Conservation (phyloP, 2,797 vertebrate species). For the Cynopterus sphinx region DNA sequence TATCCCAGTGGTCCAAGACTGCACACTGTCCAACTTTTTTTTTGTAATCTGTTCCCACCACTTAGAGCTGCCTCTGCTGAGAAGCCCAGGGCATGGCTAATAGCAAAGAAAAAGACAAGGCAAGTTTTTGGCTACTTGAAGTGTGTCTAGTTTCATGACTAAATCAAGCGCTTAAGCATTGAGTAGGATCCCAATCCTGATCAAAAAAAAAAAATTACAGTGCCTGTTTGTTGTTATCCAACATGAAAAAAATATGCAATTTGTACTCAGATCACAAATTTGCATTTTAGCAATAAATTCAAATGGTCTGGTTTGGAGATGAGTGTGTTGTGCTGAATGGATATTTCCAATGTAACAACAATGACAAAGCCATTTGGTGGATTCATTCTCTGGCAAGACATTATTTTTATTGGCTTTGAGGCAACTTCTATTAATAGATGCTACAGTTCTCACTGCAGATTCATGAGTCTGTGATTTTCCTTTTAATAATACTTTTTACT, state of each 20-base stretch:
- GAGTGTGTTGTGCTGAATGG: constrained; percentile 39
- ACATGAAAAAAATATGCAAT: not conserved
- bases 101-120: not conserved
- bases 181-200: not conserved
- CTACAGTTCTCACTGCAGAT: constrained; percentile 44
- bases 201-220: not conserved
- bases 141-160: not conserved
- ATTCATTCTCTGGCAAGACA: constrained; percentile 60
- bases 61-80: not conserved
- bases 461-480: constrained; percentile 51
- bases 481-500: constrained; percentile 61
- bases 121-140: not conserved
- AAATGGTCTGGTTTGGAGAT: not conserved
- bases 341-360: constrained; percentile 53
- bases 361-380: constrained; percentile 59
- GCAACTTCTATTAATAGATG: constrained; percentile 70
- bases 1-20: not conserved
- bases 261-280: not conserved
- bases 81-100: not conserved
- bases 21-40: not conserved
- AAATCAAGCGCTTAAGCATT: not conserved
- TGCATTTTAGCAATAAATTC: constrained; percentile 22
- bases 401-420: constrained; percentile 66
- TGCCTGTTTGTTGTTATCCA: not conserved
- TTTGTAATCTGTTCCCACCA: not conserved